Evolutionary conservation across 2,113 vertebrate genomes (phyloP).

Genomic region (Tringa solitaria): DNA sequence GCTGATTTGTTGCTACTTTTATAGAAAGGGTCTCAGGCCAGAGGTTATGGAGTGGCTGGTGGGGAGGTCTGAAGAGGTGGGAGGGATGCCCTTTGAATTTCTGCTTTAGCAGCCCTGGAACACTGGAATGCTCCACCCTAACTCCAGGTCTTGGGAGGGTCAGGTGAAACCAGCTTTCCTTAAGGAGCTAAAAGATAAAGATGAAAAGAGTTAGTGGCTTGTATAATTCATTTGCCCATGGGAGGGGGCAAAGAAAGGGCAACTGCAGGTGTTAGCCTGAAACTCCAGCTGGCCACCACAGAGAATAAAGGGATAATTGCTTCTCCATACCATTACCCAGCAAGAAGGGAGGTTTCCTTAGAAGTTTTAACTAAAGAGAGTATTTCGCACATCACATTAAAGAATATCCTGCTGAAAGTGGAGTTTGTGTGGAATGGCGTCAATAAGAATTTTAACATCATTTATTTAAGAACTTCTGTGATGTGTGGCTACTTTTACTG

Average conservation of each 20-base stretch:
- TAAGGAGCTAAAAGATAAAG: slow-evolving; percentile 24
- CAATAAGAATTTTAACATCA: neutral
- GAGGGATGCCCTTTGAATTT: slow-evolving; percentile 52
- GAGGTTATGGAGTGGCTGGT: slow-evolving; percentile 41
- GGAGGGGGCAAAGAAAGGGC: slow-evolving; percentile 22
- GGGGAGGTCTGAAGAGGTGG: slow-evolving; percentile 46
- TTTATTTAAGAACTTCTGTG: neutral
- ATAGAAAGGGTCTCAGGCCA: neutral
- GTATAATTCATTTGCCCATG: slow-evolving; percentile 10
- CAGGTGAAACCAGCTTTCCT: slow-evolving; percentile 18
- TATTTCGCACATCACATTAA: neutral
- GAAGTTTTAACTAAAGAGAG: neutral
- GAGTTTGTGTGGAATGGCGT: neutral
- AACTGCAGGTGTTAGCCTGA: neutral
- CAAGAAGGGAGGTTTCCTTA: neutral
- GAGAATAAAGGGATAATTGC: slow-evolving; percentile 33
- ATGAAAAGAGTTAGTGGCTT: slow-evolving; percentile 2
- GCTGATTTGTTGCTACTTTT: slow-evolving; percentile 42
- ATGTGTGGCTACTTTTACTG: neutral
- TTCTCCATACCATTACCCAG: neutral
- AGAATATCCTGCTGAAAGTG: neutral
- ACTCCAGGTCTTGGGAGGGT: slow-evolving; percentile 36
- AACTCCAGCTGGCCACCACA: neutral
- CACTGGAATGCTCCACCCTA: slow-evolving; percentile 7
- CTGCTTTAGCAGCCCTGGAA: slow-evolving; percentile 17